Base-by-base conservation (phyloP, 35 echinoderm and acorn worm genomes). In the Acanthaster planci region DNA sequence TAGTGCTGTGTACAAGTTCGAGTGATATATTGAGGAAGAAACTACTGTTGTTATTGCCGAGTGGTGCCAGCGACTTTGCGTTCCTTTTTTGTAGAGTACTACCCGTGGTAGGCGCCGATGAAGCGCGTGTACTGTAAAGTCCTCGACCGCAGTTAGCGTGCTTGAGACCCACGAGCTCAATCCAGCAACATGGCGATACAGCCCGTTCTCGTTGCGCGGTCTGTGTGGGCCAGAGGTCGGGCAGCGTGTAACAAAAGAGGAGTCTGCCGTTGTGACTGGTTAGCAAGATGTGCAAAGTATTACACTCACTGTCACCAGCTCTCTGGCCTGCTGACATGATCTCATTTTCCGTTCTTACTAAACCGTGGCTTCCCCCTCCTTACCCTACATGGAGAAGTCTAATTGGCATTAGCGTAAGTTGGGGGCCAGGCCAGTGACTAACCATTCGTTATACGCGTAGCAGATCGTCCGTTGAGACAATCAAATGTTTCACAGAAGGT, bases 301-400 rank as follows among this genome's bases (percentile, higher is more conserved):
- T 68, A 34, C 60, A 68, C 60, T 31, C 19, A 47, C 60, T 68
- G 34, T 68, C 60, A 68, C 12, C 34, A 68, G 29, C 60, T 26
- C 10, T 68, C 23, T 34, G 60, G 34, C 60, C 23, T 34, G 29
- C 42, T 27, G 34, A 68, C 23, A 68, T 68, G 60, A 68, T 29
- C 60, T 68, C 60, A 68, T 8, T 68, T 68, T 68, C 60, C 60
- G 60, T 68, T 68, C 60, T 68, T 68, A 68, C 23, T 68, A 31
- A 68, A 26, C 60, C 29, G 29, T 68, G 60, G 60, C 60, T 68
- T 68, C 60, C 60, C 60, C 60, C 60, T 34, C 60, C 60, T 68
- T 19, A 68, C 34, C 42, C 42, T 6, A 47, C 42, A 47, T 12
- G 42, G 42, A 12, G 4, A 47, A 12, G 4, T 12, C 12, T 47